Evolutionary conservation across 2,888 invertebrate species (phyloP), one percentile per base, ranked within the genome.

Genomic region (Metopia argyrocephala): DNA sequence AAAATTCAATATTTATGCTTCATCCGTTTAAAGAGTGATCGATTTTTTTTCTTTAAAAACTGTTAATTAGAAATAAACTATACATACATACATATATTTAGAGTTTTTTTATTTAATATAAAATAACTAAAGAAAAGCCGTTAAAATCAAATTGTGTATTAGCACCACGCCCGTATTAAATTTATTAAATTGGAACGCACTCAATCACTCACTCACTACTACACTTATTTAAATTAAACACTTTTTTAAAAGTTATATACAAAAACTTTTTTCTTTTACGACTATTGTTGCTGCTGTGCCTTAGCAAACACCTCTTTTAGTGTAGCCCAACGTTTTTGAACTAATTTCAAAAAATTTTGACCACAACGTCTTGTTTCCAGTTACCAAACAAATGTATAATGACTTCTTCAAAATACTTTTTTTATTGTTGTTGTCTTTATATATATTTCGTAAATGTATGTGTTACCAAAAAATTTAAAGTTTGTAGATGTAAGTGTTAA

Each of bases 291-390:
- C 23, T 62, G 46, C 61, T 54, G n/a, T n/a, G 57, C 21, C 48
- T 61, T 45, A 27, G n/a, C n/a, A n/a, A n/a, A 25, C 68, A 71
- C 65, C 59, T 87, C 86, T 86, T 87, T 87, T 87, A 87, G 87
- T 88, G 88, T 87, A 90, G 89, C 89, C 90, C 88, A 90, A 88
- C 89, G 89, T 88, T 87, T 89, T 87, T 88, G 89, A 89, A 90
- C 90, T 90, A 90, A 90, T 89, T 89, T 89, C 87, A 71, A 80
- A 76, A 76, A 68, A 86, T 88, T 89, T 89, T 86, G 87, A 88
- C 87, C 86, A 87, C 88, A 87, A 88, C 86, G 86, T 86, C 87
- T 87, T 87, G 87, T 87, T 87, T 71, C 62, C 79, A 79, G 76
- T 79, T 76, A 76, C 79, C 79, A 80, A 73, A 71, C 50, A 68